phyloP scores from a whole-genome alignment of 1,140 invertebrate species.

The Nylanderia fulva region DNA sequence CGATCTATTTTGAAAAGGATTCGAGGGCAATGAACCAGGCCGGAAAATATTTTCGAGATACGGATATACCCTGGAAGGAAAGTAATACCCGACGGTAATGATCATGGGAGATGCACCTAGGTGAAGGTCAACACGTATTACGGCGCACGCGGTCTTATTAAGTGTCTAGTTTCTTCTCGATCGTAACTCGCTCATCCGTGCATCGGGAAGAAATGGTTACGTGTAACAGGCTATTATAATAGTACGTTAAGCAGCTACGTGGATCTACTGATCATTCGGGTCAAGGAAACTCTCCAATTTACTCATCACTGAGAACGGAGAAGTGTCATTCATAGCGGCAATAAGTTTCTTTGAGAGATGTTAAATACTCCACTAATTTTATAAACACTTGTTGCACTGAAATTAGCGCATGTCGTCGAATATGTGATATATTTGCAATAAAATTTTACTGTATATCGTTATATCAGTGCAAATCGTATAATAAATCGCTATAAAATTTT shows the following conservation, averaged over 20 bases:
- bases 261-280: slow-evolving; percentile 51
- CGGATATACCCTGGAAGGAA: slow-evolving; percentile 45
- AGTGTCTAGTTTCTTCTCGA: slow-evolving; percentile 45
- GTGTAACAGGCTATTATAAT: slow-evolving; percentile 21
- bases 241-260: slow-evolving; percentile 17
- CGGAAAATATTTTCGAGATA: slow-evolving; percentile 31
- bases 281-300: slow-evolving; percentile 56
- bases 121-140: slow-evolving; percentile 50
- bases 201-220: slow-evolving; percentile 1
- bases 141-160: slow-evolving; percentile 17
- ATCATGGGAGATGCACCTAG: not conserved
- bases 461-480: not conserved
- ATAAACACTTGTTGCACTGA: not conserved
- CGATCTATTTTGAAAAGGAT: slow-evolving; percentile 2
- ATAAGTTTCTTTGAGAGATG: slow-evolving; percentile 1
- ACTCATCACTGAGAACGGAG: slow-evolving; percentile 25
- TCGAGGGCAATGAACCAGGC: slow-evolving; percentile 26
- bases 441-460: not conserved
- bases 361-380: not conserved
- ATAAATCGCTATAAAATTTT: not conserved
- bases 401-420: not conserved
- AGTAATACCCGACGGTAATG: slow-evolving; percentile 29
- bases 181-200: slow-evolving; percentile 8
- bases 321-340: not conserved
- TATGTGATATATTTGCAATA: not conserved